Evolutionary conservation across 2,888 invertebrate genomes (phyloP), one percentile per base, ranked within the genome.

Genomic region (Shargacucullia verbasci): DNA sequence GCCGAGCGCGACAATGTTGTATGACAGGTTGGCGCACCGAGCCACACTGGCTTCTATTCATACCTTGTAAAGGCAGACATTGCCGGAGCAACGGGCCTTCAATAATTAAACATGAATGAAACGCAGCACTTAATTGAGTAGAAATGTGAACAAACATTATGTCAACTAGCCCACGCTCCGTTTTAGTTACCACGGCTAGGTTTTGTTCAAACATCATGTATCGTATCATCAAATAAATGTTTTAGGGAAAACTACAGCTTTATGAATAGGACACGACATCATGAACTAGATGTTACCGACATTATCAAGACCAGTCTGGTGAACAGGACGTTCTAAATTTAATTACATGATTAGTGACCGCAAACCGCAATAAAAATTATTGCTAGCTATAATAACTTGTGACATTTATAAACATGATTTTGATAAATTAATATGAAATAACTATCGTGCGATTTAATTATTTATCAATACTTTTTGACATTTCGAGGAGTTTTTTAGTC

Each of bases 91-190:
- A 34, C 58, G 52, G 45, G 66, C 69, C 73, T 73, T 73, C 79
- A 83, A 88, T 88, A 91, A 91, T 91, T 90, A 89, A 87, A 82
- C 89, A 87, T 90, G 89, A 93, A 93, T 93, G 90, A 91, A 92
- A 89, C 85, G 87, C 84, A 87, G 82, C 89, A 85, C 87, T 90
- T 91, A 89, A 91, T 92, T 91, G 89, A 89, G 88, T 88, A 84
- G 88, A 89, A 87, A 89, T 88, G 88, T 86, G 87, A 89, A 88
- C 85, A 86, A 91, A 90, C 88, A 87, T 88, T 90, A 81, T 83
- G 86, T 87, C 86, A 86, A 82, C 74, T 74, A 70, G 71, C 67
- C 76, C 80, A 79, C 70, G 80, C 78, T 64, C 69, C 70, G 80
- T 76, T 81, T 81, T 80, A 78, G 63, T 64, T 75, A 74, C 76